phyloP scores from a whole-genome alignment of 2,888 invertebrate species.

The Lasioglossum lativentre region DNA sequence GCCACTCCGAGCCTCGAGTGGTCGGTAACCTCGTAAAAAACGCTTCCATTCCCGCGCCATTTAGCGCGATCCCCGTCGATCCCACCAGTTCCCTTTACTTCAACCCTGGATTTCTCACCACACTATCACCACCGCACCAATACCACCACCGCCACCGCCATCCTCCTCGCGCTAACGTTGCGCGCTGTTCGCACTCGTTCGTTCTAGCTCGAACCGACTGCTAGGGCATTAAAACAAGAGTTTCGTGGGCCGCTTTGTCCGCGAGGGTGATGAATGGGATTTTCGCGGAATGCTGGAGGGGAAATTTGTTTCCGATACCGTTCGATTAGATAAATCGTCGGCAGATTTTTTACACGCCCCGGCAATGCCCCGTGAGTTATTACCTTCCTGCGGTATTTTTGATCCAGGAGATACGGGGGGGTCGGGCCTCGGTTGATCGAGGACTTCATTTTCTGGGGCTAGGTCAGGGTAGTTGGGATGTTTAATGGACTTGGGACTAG shows the following conservation, averaged over 20 bases:
- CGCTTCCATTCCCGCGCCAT: slow-evolving; percentile 65
- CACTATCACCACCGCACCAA: neutral
- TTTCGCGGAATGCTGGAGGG: neutral
- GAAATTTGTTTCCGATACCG: slow-evolving; percentile 21
- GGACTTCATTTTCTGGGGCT: neutral
- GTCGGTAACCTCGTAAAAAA: slow-evolving; percentile 65
- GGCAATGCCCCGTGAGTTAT: neutral
- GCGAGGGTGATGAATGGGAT: slow-evolving; percentile 4
- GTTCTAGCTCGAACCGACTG: neutral
- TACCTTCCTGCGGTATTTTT: neutral
- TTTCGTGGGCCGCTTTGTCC: slow-evolving; percentile 17
- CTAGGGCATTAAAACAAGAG: slow-evolving; percentile 27
- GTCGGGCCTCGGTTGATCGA: neutral
- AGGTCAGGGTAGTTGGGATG: neutral
- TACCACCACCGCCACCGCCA: neutral
- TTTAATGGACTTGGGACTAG: neutral
- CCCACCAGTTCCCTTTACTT: neutral
- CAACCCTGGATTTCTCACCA: neutral
- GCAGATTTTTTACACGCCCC: slow-evolving; percentile 9
- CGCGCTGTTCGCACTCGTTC: neutral
- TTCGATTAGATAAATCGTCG: slow-evolving; percentile 22
- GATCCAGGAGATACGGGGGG: neutral
- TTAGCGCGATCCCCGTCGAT: slow-evolving; percentile 51
- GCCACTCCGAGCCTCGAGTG: slow-evolving; percentile 45
- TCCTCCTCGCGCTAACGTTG: neutral